Evolutionary conservation across 2,888 invertebrate genomes (phyloP), one percentile per base, ranked within the genome.

Genomic region (Drosophila sordidula): DNA sequence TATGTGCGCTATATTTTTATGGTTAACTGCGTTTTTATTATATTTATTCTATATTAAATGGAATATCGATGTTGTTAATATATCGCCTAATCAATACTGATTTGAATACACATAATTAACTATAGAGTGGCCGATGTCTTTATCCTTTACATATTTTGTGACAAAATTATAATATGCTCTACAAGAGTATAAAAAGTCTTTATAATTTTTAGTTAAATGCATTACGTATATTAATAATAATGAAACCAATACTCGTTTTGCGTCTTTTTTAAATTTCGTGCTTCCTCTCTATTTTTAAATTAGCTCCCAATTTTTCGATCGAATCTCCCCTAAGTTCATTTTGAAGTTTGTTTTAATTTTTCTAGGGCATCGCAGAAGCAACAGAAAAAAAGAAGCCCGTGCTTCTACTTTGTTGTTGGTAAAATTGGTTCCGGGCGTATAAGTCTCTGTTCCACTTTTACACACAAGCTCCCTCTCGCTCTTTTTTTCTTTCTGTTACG

Each of bases 381-480:
- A 52, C 4, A 4, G 12, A 18, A 22, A 42, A 42, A 1, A 47
- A 18, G 18, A 32, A 34, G 25, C 25, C 14, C 22, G 3, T 25
- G 38, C 14, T 34, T 29, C 12, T 4, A 44, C 14, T 41, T 59
- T 69, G 29, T 49, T 56, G 34, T 65, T 73, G 73, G 29, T 57
- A 11, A 62, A 64, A 75, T 52, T 75, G 47, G 70, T 64, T 56
- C 16, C 55, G 55, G 50, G 5, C 45, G 46, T 63, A 61, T 41
- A 39, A 39, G 39, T 26, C 4, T 49, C 34, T 32, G 14, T 22
- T 34, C 12, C 14, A 3, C 25, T n/a, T 16, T 3, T 18, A 14
- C 2, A 8, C 6, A 3, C 22, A 22, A 38, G 14, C 29, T 41
- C 14, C 22, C 9, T 4, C 46, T 12, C 16, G 5, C 22, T 4